Conservation (phyloP, 2,888 invertebrate species). For the Dasysyrphus tricinctus region DNA sequence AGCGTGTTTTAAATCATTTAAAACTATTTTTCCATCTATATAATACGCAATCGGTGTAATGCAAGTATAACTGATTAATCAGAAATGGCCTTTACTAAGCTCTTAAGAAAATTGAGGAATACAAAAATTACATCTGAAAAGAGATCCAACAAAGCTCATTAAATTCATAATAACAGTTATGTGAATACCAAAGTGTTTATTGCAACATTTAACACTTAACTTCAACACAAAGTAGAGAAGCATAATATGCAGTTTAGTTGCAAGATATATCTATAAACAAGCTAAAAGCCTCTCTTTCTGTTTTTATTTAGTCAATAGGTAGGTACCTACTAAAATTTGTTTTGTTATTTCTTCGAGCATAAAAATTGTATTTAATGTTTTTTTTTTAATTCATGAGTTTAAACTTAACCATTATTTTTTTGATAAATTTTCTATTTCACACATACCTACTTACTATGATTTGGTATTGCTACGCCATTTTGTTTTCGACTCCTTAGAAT, state of each 20-base stretch:
- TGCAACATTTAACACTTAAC: neutral
- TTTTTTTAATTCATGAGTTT: too few relatives aligned
- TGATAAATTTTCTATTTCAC: too few relatives aligned
- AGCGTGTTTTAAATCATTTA: neutral
- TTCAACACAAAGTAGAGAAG: neutral
- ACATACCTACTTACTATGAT: too few relatives aligned
- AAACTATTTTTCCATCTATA: neutral
- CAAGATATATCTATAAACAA: too few relatives aligned
- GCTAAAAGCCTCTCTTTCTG: too few relatives aligned
- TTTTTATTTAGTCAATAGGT: too few relatives aligned
- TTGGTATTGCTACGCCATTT: neutral
- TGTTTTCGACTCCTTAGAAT: neutral
- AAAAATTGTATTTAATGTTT: too few relatives aligned
- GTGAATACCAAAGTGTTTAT: slow-evolving; percentile 3
- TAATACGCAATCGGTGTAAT: slow-evolving; percentile 8
- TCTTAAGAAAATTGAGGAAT: neutral
- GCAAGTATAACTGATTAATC: slow-evolving; percentile 1
- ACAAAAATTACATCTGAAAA: neutral
- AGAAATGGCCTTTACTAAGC: neutral
- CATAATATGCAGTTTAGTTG: neutral
- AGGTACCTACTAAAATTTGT: too few relatives aligned
- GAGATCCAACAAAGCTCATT: slow-evolving; percentile 13
- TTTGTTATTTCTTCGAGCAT: too few relatives aligned
- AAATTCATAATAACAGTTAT: slow-evolving; percentile 27
- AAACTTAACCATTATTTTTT: too few relatives aligned